Evolutionary conservation across 2,113 vertebrate genomes (phyloP).

Genomic region (Vulpes ferrilata): DNA sequence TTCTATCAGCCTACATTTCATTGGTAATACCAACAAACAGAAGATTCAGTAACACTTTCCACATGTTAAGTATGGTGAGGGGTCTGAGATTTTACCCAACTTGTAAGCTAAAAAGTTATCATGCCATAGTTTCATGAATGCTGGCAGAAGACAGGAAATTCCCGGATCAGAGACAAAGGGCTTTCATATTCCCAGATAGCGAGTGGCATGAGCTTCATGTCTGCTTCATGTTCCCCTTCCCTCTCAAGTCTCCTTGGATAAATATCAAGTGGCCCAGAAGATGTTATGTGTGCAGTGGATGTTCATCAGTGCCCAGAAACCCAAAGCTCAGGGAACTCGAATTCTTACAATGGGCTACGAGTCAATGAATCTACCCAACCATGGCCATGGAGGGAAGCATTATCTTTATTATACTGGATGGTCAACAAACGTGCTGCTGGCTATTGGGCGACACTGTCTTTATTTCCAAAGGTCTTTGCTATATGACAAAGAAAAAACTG

Average conservation of each 20-base stretch:
- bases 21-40: background rate
- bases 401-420: background rate
- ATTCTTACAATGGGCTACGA: background rate
- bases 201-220: background rate
- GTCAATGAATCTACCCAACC: background rate
- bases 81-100: background rate
- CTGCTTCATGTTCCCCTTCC: background rate
- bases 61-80: background rate
- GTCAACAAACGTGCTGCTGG: background rate
- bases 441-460: background rate
- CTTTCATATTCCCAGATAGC: background rate
- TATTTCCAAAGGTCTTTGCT: background rate
- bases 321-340: background rate
- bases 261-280: background rate
- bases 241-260: background rate
- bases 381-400: background rate
- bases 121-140: background rate
- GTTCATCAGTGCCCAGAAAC: background rate
- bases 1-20: background rate
- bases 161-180: background rate
- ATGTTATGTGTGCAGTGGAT: rapidly evolving
- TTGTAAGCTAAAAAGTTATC: background rate
- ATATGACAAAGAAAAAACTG: background rate
- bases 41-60: background rate
- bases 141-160: background rate